phyloP scores from a whole-genome alignment of 2,888 invertebrate species.

The Macropis europaea region DNA sequence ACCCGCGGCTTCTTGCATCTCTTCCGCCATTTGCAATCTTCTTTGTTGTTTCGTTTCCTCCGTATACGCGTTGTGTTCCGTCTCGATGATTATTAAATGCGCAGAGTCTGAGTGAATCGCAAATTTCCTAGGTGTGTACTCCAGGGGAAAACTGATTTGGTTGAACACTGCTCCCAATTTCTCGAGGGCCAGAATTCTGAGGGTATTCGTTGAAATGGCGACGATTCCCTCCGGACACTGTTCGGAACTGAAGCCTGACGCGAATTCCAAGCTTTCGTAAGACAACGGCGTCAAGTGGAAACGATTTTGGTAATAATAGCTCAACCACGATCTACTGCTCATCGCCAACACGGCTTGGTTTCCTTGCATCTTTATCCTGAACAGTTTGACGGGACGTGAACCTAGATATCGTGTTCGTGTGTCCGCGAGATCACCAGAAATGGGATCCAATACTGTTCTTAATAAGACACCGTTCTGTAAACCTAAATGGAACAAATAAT shows the following conservation, averaged over 20 bases:
- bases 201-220: slow-evolving; percentile 98
- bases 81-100: slow-evolving; percentile 95
- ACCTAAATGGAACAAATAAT: slow-evolving; percentile 76
- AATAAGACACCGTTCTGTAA: slow-evolving; percentile 97
- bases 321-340: slow-evolving; percentile 98
- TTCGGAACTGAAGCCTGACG: slow-evolving; percentile 97
- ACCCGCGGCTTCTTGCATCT: slow-evolving; percentile 98
- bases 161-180: slow-evolving; percentile 99
- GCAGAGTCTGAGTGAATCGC: slow-evolving; percentile 95
- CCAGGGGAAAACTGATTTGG: slow-evolving; percentile 94
- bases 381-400: slow-evolving; percentile 96
- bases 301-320: slow-evolving; percentile 98
- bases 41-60: slow-evolving; percentile 97
- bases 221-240: slow-evolving; percentile 99
- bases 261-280: slow-evolving; percentile 98
- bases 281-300: slow-evolving; percentile 97
- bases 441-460: slow-evolving; percentile 95
- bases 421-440: slow-evolving; percentile 97
- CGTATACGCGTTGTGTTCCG: slow-evolving; percentile 99
- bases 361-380: slow-evolving; percentile 97
- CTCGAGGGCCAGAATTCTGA: slow-evolving; percentile 97
- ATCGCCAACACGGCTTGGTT: slow-evolving; percentile 98
- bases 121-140: slow-evolving; percentile 97
- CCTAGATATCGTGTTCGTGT: slow-evolving; percentile 98
- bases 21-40: slow-evolving; percentile 97